Evolutionary conservation across 2,888 invertebrate genomes (phyloP).

Genomic region (Lasioglossum leucozonium): DNA sequence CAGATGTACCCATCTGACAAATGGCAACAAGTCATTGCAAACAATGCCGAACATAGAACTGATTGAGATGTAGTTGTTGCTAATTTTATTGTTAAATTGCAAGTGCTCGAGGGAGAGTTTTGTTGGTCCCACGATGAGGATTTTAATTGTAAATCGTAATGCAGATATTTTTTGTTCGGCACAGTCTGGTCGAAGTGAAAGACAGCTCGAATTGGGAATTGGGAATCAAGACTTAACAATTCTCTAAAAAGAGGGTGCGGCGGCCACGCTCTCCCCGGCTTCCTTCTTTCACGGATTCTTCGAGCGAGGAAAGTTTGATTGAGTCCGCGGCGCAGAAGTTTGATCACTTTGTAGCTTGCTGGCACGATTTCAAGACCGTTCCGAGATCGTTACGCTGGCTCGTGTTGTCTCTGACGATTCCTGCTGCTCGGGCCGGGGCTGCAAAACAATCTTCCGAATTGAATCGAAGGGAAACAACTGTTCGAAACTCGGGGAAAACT

Average conservation of each 20-base stretch:
- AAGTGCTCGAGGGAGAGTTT: no score
- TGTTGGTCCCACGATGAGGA: background rate
- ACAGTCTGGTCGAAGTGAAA: background rate
- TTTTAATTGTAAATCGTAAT: background rate
- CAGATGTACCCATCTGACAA: no score
- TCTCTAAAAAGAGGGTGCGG: background rate
- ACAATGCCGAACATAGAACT: no score
- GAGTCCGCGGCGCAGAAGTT: slow-evolving; percentile 42
- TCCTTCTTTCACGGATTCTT: background rate
- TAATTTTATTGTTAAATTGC: no score
- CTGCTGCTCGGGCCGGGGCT: background rate
- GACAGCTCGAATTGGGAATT: background rate
- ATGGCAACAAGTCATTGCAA: no score
- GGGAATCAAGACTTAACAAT: slow-evolving; percentile 1
- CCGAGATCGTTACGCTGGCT: background rate
- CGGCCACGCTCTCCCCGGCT: background rate
- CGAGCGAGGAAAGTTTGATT: slow-evolving; percentile 39
- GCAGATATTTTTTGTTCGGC: background rate
- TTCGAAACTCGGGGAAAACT: background rate
- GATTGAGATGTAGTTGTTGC: no score
- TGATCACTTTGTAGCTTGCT: slow-evolving; percentile 36
- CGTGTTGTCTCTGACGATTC: background rate
- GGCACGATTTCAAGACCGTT: slow-evolving; percentile 31
- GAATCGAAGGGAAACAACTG: slow-evolving; percentile 21
- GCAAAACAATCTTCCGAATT: slow-evolving; percentile 1